A percentile compares a stretch with the other conserved stretches of the same genome.
Evolutionary conservation across 2,797 vertebrate genomes (phyloP).

Genomic region (Etheostoma perlongum): DNA sequence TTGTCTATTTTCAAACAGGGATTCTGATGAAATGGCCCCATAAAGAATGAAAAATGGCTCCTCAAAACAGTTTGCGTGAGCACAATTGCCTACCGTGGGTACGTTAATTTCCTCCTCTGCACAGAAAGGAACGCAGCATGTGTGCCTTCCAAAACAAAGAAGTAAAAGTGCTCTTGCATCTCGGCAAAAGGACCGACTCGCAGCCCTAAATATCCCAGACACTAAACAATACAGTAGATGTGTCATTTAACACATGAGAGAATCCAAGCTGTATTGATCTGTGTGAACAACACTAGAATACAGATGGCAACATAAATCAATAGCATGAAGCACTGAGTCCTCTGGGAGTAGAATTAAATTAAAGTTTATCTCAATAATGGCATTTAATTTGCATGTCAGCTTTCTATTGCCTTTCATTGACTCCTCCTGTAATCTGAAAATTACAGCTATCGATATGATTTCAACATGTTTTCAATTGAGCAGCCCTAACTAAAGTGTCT

Average conservation of each 20-base stretch:
- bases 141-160: conserved; percentile 40
- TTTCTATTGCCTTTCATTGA: conserved; percentile 35
- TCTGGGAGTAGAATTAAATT: conserved; percentile 57
- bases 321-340: conserved; percentile 22
- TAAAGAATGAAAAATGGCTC: conserved; percentile 68
- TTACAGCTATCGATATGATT: conserved; percentile 27
- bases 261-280: conserved; percentile 59
- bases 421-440: conserved; percentile 35
- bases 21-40: conserved; percentile 65
- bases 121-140: conserved; percentile 15
- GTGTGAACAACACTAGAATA: conserved; percentile 32
- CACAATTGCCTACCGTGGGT: conserved; percentile 68
- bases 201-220: conserved; percentile 22
- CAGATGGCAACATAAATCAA: conserved; percentile 52
- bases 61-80: conserved; percentile 69
- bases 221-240: conserved; percentile 18
- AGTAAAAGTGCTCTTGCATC: conserved; percentile 11
- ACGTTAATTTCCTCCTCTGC: conserved; percentile 65
- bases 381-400: conserved; percentile 45
- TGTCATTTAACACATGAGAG: conserved; percentile 51
- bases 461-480: conserved; percentile 29
- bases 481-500: conserved; percentile 15
- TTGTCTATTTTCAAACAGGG: conserved; percentile 70
- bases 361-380: conserved; percentile 47
- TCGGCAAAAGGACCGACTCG: not conserved